Percentiles rank a stretch among this genome's conserved stretches.
Evolutionary conservation across 2,113 vertebrate species (phyloP).

Genomic region (Ardeotis arabs): DNA sequence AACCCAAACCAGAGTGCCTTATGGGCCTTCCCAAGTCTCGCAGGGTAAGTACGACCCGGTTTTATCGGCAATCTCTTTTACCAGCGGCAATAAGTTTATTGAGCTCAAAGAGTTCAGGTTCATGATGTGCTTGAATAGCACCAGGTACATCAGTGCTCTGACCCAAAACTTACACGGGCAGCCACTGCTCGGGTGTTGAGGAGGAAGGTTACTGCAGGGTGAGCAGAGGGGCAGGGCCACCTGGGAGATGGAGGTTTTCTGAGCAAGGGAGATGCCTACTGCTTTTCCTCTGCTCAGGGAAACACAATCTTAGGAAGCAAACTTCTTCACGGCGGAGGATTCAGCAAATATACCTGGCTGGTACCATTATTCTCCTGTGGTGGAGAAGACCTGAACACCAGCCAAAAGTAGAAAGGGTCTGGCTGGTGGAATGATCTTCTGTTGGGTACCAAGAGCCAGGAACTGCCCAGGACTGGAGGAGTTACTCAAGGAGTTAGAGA

Average conservation of each 20-base stretch:
- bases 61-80: not conserved
- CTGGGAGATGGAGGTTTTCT: not conserved
- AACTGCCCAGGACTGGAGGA: not conserved
- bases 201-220: not conserved
- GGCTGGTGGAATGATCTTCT: not conserved
- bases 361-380: fast-evolving
- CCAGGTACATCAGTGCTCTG: not conserved
- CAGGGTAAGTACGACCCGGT: not conserved
- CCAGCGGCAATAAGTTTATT: not conserved
- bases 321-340: not conserved
- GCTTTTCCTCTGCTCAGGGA: not conserved
- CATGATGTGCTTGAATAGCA: not conserved
- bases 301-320: not conserved
- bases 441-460: not conserved
- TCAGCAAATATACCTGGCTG: not conserved
- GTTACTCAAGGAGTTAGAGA: not conserved
- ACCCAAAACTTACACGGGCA: not conserved
- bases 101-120: not conserved
- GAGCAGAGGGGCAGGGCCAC: not conserved
- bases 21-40: not conserved
- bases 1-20: fast-evolving
- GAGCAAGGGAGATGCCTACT: not conserved
- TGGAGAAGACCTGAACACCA: not conserved
- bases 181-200: fast-evolving
- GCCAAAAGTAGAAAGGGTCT: not conserved